phyloP scores from a whole-genome alignment of 2,797 vertebrate genomes.

The Labroides dimidiatus region DNA sequence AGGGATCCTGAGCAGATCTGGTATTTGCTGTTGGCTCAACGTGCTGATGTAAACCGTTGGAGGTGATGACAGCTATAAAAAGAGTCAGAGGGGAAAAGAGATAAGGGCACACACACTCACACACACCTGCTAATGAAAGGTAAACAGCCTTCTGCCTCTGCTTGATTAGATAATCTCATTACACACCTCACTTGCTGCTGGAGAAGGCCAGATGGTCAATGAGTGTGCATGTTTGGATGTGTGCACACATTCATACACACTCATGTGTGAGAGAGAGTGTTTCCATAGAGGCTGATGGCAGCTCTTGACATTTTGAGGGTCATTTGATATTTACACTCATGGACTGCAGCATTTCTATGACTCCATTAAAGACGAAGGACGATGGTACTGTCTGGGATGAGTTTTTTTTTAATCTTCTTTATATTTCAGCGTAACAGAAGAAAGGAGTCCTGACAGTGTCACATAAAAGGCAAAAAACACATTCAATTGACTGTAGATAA shows the following conservation, averaged over 20 bases:
- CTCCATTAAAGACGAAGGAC: slow-evolving; percentile 45
- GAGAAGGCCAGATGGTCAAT: slow-evolving; percentile 73
- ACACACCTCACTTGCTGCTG: slow-evolving; percentile 67
- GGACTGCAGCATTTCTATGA: slow-evolving; percentile 44
- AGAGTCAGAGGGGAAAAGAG: slow-evolving; percentile 11
- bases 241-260: too few relatives aligned
- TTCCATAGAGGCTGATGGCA: slow-evolving; percentile 74
- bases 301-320: slow-evolving; percentile 75
- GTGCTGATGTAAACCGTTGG: slow-evolving; percentile 16
- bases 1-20: slow-evolving; percentile 31
- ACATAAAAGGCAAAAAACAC: too few relatives aligned
- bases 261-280: slow-evolving; percentile 53
- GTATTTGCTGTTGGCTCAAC: slow-evolving; percentile 23
- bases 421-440: too few relatives aligned
- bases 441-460: too few relatives aligned
- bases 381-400: too few relatives aligned
- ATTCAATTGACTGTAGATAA: too few relatives aligned
- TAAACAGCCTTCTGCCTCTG: slow-evolving; percentile 79
- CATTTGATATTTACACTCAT: slow-evolving; percentile 62
- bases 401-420: too few relatives aligned
- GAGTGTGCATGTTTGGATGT: slow-evolving; percentile 42
- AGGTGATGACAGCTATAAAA: slow-evolving; percentile 40
- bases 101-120: slow-evolving; percentile 36
- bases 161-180: slow-evolving; percentile 82
- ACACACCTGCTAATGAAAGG: slow-evolving; percentile 78